These are phyloP conservation scores for Perodicticus potto DNA, from an alignment of 2,797 vertebrate species.

Conservation along the genomic window DNA sequence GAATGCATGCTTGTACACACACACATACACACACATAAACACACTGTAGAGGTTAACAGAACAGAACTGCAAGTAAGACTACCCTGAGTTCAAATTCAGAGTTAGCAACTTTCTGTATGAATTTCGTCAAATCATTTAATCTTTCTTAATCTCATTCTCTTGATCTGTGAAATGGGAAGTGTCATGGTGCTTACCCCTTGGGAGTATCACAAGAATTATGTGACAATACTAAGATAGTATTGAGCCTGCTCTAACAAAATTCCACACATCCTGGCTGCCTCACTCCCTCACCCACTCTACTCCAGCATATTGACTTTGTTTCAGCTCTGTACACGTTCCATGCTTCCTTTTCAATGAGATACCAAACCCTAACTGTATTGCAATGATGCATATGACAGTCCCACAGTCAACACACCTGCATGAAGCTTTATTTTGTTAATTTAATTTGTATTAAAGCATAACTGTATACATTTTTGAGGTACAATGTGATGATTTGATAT, in stretches of 20 bases:
- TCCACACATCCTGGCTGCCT: not conserved
- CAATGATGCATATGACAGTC: not conserved
- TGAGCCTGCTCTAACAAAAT: not conserved
- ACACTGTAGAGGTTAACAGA: not conserved
- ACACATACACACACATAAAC: not conserved
- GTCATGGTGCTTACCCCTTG: not conserved
- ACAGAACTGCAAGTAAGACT: not conserved
- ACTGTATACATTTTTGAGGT: too few species aligned
- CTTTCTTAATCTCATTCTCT: constrained; percentile 2
- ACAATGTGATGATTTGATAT: too few species aligned
- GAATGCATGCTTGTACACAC: not conserved
- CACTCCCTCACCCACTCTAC: not conserved
- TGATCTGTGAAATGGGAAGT: not conserved
- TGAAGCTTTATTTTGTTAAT: not conserved
- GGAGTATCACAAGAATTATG: not conserved
- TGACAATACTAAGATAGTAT: not conserved
- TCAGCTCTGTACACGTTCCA: not conserved
- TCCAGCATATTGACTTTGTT: not conserved
- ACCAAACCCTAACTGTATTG: not conserved
- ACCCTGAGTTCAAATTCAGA: not conserved
- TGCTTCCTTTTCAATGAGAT: not conserved
- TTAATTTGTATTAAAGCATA: too few species aligned
- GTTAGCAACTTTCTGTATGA: not conserved
- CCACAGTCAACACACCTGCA: not conserved
- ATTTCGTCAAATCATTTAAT: constrained; percentile 4